Evolutionary conservation across 2,888 invertebrate genomes (phyloP).

Genomic region (Buathra laborator): DNA sequence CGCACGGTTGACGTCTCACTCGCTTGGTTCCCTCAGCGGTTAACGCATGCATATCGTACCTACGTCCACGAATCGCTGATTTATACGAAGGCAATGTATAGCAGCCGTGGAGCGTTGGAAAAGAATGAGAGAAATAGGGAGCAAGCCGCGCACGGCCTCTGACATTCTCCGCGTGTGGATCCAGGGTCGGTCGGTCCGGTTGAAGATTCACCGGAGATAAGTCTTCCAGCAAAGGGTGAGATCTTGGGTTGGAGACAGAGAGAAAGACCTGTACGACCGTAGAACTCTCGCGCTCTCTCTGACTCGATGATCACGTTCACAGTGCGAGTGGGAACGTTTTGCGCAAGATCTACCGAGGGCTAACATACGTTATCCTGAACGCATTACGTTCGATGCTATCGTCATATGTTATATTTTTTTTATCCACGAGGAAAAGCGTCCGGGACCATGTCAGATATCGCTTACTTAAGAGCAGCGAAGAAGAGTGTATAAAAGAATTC

Average conservation of each 20-base stretch:
- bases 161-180: slow-evolving; percentile 62
- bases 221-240: slow-evolving; percentile 75
- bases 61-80: slow-evolving; percentile 50
- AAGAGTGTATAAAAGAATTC: slow-evolving; percentile 18
- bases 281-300: slow-evolving; percentile 21
- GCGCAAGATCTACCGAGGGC: background rate
- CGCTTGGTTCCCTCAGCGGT: slow-evolving; percentile 5
- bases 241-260: slow-evolving; percentile 61
- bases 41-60: slow-evolving; percentile 18
- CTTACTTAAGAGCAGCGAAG: slow-evolving; percentile 1
- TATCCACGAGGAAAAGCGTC: background rate
- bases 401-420: slow-evolving; percentile 12
- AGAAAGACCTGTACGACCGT: slow-evolving; percentile 26
- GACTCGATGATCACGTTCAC: slow-evolving; percentile 21
- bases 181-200: slow-evolving; percentile 56
- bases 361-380: slow-evolving; percentile 16
- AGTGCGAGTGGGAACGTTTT: background rate
- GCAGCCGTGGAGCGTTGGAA: slow-evolving; percentile 62
- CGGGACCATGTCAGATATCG: background rate
- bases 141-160: slow-evolving; percentile 42
- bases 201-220: slow-evolving; percentile 80
- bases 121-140: slow-evolving; percentile 53
- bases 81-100: slow-evolving; percentile 61
- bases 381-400: slow-evolving; percentile 18
- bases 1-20: slow-evolving; percentile 57